phyloP scores from a whole-genome alignment of 2,797 vertebrate genomes.

The Semaprochilodus insignis region DNA sequence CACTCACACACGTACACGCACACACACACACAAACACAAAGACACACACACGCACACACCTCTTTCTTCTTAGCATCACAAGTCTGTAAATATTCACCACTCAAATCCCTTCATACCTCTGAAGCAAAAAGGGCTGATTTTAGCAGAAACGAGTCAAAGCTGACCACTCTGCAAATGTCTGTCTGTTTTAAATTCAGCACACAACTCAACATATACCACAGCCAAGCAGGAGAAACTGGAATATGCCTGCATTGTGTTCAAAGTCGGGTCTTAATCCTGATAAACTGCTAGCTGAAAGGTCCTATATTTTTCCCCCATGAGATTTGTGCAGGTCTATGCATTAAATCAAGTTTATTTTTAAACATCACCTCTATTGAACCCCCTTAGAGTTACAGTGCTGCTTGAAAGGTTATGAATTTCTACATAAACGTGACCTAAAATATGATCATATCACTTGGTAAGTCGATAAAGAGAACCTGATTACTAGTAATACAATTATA shows the following conservation, averaged over 20 bases:
- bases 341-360: no score
- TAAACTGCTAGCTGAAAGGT: neutral
- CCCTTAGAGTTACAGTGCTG: no score
- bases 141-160: conserved; percentile 23
- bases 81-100: conserved; percentile 18
- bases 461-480: no score
- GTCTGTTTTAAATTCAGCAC: conserved; percentile 17
- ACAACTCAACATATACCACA: neutral
- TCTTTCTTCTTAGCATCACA: conserved; percentile 26
- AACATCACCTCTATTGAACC: neutral
- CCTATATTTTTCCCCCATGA: neutral
- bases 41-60: neutral
- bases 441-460: no score
- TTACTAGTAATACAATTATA: no score
- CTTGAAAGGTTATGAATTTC: no score
- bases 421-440: no score
- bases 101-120: conserved; percentile 20
- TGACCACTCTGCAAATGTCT: conserved; percentile 2
- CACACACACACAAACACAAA: conserved; percentile 14
- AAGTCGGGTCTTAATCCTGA: neutral
- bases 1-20: neutral
- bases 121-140: conserved; percentile 32
- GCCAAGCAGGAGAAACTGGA: neutral
- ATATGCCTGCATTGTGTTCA: conserved; percentile 7
- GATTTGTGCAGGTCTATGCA: no score